A percentile compares a stretch with the other conserved stretches of the same genome.
phyloP scores from a whole-genome alignment of 2,888 invertebrate genomes.

The Xestia sexstrigata region DNA sequence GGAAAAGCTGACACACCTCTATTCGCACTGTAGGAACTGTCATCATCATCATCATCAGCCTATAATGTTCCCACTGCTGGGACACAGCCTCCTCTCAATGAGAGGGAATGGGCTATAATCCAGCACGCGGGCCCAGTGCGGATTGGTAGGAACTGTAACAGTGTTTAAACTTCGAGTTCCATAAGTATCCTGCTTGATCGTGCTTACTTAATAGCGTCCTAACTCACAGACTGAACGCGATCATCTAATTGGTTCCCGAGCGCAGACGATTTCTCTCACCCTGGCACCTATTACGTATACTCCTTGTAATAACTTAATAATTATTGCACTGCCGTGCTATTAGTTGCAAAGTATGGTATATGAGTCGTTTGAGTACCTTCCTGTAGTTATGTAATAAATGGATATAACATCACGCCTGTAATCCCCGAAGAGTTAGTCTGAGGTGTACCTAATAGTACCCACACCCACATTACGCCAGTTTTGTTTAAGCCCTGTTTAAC shows the following conservation, averaged over 20 bases:
- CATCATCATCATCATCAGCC: too few relatives aligned
- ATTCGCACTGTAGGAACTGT: background rate
- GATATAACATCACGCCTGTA: background rate
- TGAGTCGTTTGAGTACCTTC: slow-evolving; percentile 15
- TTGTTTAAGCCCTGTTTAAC: too few relatives aligned
- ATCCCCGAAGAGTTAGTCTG: background rate
- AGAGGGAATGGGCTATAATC: too few relatives aligned
- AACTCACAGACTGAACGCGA: slow-evolving; percentile 61
- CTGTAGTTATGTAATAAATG: slow-evolving; percentile 4
- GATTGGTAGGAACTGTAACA: background rate
- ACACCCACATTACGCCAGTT: too few relatives aligned
- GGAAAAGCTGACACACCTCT: background rate
- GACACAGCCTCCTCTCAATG: too few relatives aligned
- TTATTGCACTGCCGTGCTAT: slow-evolving; percentile 29
- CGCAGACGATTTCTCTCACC: slow-evolving; percentile 66
- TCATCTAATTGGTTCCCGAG: slow-evolving; percentile 75
- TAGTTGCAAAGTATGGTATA: slow-evolving; percentile 14
- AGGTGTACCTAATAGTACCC: background rate
- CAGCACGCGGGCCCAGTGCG: too few relatives aligned
- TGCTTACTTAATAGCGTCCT: slow-evolving; percentile 65
- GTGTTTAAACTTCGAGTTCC: slow-evolving; percentile 33
- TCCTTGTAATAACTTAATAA: slow-evolving; percentile 24
- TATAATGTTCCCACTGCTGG: too few relatives aligned
- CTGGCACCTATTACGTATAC: slow-evolving; percentile 45
- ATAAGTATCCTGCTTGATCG: slow-evolving; percentile 58